Conservation (phyloP, 1,140 invertebrate species). For the Potamilus streckersoni region DNA sequence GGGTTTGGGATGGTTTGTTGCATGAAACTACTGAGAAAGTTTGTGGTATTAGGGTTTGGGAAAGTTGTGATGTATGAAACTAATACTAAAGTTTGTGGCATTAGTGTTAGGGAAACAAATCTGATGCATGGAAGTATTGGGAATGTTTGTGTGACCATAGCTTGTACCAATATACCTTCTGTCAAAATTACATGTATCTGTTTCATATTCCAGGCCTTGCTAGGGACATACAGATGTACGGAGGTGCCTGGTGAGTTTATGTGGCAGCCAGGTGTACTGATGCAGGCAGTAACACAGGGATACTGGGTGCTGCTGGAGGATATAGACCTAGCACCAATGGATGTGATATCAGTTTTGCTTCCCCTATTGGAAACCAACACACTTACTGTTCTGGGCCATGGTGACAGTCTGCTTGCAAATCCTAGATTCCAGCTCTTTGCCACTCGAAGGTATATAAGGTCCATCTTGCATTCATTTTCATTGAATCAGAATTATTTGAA, state of each 20-base stretch:
- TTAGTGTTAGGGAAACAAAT: too few species aligned
- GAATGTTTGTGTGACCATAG: too few species aligned
- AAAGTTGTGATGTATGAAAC: too few species aligned
- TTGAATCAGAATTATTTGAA: too few species aligned
- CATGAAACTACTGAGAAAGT: too few species aligned
- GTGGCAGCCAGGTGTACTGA: conserved; percentile 87
- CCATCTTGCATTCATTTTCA: too few species aligned
- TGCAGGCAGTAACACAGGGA: conserved; percentile 85
- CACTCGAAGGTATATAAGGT: conserved; percentile 79
- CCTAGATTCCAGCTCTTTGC: conserved; percentile 93
- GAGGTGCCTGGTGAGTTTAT: conserved; percentile 97
- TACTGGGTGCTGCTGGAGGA: conserved; percentile 97
- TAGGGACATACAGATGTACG: conserved; percentile 96
- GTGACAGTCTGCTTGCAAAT: conserved; percentile 81
- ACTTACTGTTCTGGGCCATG: conserved; percentile 88
- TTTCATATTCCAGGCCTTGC: conserved; percentile 75
- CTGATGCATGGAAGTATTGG: too few species aligned
- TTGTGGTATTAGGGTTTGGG: too few species aligned
- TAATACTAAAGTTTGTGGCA: too few species aligned
- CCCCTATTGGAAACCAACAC: conserved; percentile 86
- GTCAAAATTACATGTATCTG: neutral
- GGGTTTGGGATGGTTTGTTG: too few species aligned
- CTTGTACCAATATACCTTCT: too few species aligned
- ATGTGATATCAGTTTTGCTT: conserved; percentile 89
- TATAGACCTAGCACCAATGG: conserved; percentile 91